Conservation (phyloP, 2,113 vertebrate genomes). For the Plecturocebus donacophilus region DNA sequence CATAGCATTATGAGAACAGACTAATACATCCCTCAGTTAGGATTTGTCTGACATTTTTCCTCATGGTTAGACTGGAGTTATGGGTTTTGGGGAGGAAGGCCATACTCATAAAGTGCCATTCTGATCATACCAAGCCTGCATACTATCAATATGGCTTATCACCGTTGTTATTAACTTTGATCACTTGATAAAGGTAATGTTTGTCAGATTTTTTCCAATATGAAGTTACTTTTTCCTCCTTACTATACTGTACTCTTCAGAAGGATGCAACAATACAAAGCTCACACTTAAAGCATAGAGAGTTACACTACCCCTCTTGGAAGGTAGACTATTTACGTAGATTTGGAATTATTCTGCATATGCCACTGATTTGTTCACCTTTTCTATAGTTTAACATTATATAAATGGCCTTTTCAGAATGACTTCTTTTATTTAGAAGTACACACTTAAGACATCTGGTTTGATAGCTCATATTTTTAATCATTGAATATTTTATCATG, state of each 20-base stretch:
- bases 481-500: not conserved
- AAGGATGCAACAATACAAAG: not conserved
- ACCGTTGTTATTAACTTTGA: not conserved
- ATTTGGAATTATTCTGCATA: not conserved
- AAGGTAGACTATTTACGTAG: not conserved
- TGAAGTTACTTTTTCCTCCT: not conserved
- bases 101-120: not conserved
- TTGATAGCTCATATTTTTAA: not conserved
- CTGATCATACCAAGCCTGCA: not conserved
- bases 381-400: not conserved
- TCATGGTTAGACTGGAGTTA: not conserved
- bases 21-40: not conserved
- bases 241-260: not conserved
- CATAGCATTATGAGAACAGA: too few species aligned
- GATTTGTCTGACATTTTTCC: not conserved
- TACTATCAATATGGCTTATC: too few species aligned
- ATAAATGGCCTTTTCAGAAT: not conserved
- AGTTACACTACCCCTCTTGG: not conserved
- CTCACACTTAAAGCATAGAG: too few species aligned
- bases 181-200: not conserved
- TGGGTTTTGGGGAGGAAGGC: not conserved
- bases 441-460: not conserved
- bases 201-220: not conserved
- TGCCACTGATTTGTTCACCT: not conserved
- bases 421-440: too few species aligned